Conservation (phyloP, 2,888 invertebrate species). For the Synanthedon formicaeformis region DNA sequence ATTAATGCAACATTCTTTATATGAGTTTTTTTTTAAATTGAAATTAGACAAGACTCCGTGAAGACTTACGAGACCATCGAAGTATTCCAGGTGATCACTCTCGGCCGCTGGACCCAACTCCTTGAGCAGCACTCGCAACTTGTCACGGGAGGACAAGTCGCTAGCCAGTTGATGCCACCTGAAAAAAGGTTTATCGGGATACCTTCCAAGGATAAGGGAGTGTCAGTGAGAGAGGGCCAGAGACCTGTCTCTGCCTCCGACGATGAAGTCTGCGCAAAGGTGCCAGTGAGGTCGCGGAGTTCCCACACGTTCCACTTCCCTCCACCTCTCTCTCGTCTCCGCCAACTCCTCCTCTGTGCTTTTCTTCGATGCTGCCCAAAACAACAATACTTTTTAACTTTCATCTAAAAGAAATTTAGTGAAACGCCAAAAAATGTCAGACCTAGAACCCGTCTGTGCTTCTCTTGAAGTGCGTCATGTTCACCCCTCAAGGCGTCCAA, state of each 20-base stretch:
- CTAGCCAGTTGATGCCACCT: conserved; percentile 59
- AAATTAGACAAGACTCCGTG: too few relatives aligned
- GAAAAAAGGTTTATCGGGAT: background rate
- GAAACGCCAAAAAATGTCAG: conserved; percentile 1
- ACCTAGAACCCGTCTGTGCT: conserved; percentile 34
- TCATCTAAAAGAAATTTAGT: background rate
- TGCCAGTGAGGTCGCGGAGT: conserved; percentile 65
- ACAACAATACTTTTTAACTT: background rate
- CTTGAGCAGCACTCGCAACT: conserved; percentile 49
- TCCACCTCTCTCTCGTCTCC: conserved; percentile 51
- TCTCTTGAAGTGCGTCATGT: conserved; percentile 26
- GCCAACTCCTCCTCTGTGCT: conserved; percentile 42
- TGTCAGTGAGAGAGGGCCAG: too few relatives aligned
- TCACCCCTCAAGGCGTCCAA: conserved; percentile 23
- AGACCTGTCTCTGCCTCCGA: conserved; percentile 56
- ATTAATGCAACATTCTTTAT: too few relatives aligned
- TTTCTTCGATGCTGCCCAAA: conserved; percentile 33
- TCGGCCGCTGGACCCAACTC: conserved; percentile 62
- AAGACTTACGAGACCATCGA: conserved; percentile 51
- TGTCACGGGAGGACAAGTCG: conserved; percentile 50
- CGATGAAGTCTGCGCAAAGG: conserved; percentile 59
- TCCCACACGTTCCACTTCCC: conserved; percentile 56
- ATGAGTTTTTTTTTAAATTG: too few relatives aligned
- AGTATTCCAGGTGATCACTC: conserved; percentile 53
- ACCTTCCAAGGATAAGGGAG: background rate